Conservation (phyloP, 2,797 vertebrate genomes). For the Sarcophilus harrisii region DNA sequence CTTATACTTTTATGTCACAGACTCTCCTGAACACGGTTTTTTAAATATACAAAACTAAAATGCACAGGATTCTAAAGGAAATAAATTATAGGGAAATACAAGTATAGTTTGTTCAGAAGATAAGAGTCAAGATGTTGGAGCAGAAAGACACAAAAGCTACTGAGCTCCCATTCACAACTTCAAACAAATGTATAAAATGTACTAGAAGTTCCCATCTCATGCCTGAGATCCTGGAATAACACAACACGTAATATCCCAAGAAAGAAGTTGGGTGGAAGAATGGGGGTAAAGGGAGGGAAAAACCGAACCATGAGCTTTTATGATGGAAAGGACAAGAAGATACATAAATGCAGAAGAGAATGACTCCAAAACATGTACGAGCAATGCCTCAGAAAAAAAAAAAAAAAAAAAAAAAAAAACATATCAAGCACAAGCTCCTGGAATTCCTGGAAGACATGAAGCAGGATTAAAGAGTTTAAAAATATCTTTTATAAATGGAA, state of each 20-base stretch:
- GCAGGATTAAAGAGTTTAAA: background rate
- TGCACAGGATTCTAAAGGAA: background rate
- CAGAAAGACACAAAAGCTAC: background rate
- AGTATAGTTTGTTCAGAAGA: background rate
- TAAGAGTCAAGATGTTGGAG: background rate
- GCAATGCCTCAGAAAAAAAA: background rate
- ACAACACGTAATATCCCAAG: background rate
- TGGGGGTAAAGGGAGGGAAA: too few species aligned
- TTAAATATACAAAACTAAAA: background rate
- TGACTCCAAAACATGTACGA: background rate
- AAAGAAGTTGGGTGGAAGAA: background rate
- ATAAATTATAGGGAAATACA: background rate
- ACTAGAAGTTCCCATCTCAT: background rate
- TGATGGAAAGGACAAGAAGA: background rate
- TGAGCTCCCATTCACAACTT: background rate
- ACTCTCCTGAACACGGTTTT: background rate
- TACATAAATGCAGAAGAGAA: background rate
- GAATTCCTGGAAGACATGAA: background rate
- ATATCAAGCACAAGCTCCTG: background rate
- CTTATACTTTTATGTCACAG: background rate
- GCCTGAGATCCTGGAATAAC: background rate
- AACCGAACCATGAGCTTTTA: background rate
- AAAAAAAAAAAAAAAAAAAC: background rate
- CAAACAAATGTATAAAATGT: background rate
- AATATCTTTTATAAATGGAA: background rate